Conservation (phyloP, 2,797 vertebrate genomes). For the Amblyraja radiata region DNA sequence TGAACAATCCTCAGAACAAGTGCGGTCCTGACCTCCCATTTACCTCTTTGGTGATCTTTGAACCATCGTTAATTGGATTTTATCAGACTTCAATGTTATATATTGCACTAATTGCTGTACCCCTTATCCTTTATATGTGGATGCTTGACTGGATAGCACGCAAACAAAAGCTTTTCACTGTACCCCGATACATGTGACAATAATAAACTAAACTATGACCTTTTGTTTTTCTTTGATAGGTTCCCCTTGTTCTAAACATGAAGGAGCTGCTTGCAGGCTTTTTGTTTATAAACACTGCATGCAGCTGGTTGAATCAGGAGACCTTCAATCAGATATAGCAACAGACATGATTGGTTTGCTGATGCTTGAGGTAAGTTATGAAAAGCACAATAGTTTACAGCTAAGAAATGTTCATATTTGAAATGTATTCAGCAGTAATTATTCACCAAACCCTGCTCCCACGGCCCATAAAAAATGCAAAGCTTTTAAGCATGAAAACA, state of each 20-base stretch:
- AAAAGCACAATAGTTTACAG: not conserved
- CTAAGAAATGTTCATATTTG: not conserved
- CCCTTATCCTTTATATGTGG: too few relatives aligned
- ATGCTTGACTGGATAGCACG: too few relatives aligned
- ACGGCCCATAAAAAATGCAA: not conserved
- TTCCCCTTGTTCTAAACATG: conserved; percentile 65
- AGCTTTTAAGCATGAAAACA: not conserved
- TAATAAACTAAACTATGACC: not conserved
- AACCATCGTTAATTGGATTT: too few relatives aligned
- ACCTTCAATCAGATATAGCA: conserved; percentile 74
- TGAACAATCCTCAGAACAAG: too few relatives aligned
- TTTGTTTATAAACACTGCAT: conserved; percentile 77
- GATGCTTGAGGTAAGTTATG: conserved; percentile 80
- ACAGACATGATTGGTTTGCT: conserved; percentile 84
- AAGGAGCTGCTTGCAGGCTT: conserved; percentile 68
- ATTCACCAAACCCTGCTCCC: not conserved
- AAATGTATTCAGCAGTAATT: conserved; percentile 18
- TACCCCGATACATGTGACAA: too few relatives aligned
- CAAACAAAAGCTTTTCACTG: too few relatives aligned
- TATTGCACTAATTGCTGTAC: too few relatives aligned
- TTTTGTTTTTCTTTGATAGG: conserved; percentile 53
- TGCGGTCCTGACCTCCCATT: too few relatives aligned
- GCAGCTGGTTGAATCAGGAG: conserved; percentile 83
- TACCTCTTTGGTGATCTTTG: too few relatives aligned
- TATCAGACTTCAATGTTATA: too few relatives aligned